phyloP scores from a whole-genome alignment of 2,888 invertebrate genomes.

The Cordylochernes scorpioides region DNA sequence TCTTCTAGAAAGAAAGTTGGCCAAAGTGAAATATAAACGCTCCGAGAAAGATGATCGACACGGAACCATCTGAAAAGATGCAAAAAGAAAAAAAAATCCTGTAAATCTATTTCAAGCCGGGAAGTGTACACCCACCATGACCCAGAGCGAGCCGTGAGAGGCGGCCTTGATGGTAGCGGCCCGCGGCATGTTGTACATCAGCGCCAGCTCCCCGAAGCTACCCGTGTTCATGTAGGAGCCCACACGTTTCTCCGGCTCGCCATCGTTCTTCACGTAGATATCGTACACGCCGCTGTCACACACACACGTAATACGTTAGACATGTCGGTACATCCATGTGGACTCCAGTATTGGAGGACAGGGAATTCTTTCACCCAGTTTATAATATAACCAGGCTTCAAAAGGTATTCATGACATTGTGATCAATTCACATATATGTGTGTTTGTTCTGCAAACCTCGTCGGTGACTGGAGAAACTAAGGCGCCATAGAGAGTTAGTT shows the following conservation, averaged over 20 bases:
- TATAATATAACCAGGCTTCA: too few species aligned
- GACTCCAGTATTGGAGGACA: too few species aligned
- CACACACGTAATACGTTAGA: too few species aligned
- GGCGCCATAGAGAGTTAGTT: too few species aligned
- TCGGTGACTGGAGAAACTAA: too few species aligned
- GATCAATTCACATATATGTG: too few species aligned
- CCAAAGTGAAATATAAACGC: neutral
- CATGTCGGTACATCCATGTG: too few species aligned
- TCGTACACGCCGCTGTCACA: slow-evolving; percentile 51
- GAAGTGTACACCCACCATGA: slow-evolving; percentile 45
- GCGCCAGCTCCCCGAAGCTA: slow-evolving; percentile 82
- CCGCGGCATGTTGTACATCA: slow-evolving; percentile 90
- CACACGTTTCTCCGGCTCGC: slow-evolving; percentile 30
- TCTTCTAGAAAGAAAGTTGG: neutral
- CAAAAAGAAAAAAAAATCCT: too few species aligned
- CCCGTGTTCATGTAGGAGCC: slow-evolving; percentile 71
- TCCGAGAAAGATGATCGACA: neutral
- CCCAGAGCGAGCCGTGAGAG: slow-evolving; percentile 67
- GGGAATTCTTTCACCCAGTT: too few species aligned
- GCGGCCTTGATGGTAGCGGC: slow-evolving; percentile 62
- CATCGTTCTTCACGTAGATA: slow-evolving; percentile 39
- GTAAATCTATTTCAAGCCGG: too few species aligned
- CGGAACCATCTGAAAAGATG: neutral
- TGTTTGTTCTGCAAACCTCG: too few species aligned
- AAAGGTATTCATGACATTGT: too few species aligned